These are phyloP conservation scores for Exephanes ischioxanthus DNA, from an alignment of 2,888 invertebrate genomes.

Conservation along the genomic window DNA sequence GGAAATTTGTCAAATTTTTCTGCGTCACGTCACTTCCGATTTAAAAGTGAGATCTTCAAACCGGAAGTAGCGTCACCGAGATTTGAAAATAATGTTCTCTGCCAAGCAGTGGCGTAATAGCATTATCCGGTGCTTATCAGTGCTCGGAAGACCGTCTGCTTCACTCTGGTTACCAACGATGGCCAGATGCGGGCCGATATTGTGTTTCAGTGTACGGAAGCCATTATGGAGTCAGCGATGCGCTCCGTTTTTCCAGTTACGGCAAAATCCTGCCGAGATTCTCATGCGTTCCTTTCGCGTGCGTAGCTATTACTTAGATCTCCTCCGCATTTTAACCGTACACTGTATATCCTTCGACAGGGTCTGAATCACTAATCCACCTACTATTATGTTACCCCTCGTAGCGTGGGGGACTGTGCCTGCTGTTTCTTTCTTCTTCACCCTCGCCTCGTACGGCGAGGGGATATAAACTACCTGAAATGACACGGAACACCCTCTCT, in stretches of 20 bases:
- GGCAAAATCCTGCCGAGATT: not conserved
- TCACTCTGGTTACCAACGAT: too few relatives aligned
- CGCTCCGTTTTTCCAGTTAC: not conserved
- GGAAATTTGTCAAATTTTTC: too few relatives aligned
- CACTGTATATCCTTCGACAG: slow-evolving; percentile 28
- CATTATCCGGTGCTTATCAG: too few relatives aligned
- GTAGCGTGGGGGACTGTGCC: not conserved
- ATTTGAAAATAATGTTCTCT: too few relatives aligned
- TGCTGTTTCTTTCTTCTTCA: slow-evolving; percentile 23
- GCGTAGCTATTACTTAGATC: slow-evolving; percentile 10
- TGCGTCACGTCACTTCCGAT: too few relatives aligned
- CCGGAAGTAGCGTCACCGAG: too few relatives aligned
- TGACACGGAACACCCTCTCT: slow-evolving; percentile 16
- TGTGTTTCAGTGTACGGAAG: too few relatives aligned
- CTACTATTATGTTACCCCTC: slow-evolving; percentile 19
- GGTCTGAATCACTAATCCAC: slow-evolving; percentile 40
- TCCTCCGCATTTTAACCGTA: not conserved
- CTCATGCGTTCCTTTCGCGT: slow-evolving; percentile 12
- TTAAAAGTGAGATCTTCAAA: too few relatives aligned
- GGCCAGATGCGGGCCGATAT: too few relatives aligned
- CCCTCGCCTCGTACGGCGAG: not conserved
- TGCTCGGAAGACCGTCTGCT: too few relatives aligned
- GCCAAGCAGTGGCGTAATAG: too few relatives aligned
- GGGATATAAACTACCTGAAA: slow-evolving; percentile 34
- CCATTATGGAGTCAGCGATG: not conserved